Base-by-base conservation (phyloP, 2,888 invertebrate genomes). In the Apoderus coryli region DNA sequence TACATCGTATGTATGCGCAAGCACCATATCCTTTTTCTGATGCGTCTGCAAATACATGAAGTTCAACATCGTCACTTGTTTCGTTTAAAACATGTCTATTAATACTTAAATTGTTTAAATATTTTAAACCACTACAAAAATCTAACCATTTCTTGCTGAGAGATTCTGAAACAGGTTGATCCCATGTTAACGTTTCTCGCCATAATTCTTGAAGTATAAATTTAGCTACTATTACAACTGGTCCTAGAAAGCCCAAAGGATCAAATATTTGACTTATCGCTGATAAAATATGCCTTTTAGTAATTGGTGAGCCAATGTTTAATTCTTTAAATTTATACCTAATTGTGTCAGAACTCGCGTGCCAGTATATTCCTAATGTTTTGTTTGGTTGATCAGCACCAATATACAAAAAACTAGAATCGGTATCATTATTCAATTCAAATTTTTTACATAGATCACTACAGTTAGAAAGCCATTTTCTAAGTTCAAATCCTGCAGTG, bases 401-500 rank as follows among this genome's bases (percentile, higher is more conserved):
- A 19, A 40, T 29, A 11, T n/a, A n/a, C n/a, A n/a, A n/a, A n/a
- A n/a, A n/a, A n/a, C n/a, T n/a, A n/a, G n/a, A n/a, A n/a, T n/a
- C 12, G 15, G 31, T 10, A 14, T 22, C 12, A 4, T 22, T 14
- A 29, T 33, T 26, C 2, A 29, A 14, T 16, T 29, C 4, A 24
- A 34, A 32, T 24, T 22, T 10, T 6, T 37, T 14, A 4, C 22
- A 31, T 13, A 37, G 9, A 5, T 29, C 27, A 13, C 13, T 1
- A 4, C 31, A 11, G 22, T 39, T 37, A n/a, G 28, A 31, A 3
- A 29, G 10, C 27, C 32, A 39, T 27, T 39, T 39, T 9, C 36
- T 13, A 7, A 38, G 22, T 24, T 40, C 28, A 25, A 44, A 43
- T 22, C 41, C 38, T 3, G 16, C 41, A 1, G 13, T 13, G 5